Evolutionary conservation across 2,797 vertebrate genomes (phyloP).

Genomic region (Notoglanidium macrostoma): DNA sequence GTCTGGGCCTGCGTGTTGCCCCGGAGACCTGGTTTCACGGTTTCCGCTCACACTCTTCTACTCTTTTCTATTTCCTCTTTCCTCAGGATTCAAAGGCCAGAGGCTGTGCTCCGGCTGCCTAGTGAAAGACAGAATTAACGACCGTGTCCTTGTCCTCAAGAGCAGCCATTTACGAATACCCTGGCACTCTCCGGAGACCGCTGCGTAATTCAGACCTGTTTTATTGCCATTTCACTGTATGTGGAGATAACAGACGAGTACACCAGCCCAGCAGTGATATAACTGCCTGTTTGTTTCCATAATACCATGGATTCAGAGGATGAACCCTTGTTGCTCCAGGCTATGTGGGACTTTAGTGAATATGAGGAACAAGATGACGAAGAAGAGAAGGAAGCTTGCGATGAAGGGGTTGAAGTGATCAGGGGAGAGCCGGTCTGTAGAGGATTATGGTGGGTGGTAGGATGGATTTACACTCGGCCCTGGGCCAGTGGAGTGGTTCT

Average conservation of each 20-base stretch:
- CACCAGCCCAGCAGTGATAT: slow-evolving; percentile 35
- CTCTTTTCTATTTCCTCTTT: slow-evolving; percentile 31
- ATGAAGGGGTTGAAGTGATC: slow-evolving; percentile 65
- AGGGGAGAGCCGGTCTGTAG: slow-evolving; percentile 59
- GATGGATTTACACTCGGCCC: slow-evolving; percentile 88
- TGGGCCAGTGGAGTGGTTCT: slow-evolving; percentile 83
- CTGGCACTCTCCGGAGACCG: slow-evolving; percentile 55
- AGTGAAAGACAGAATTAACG: slow-evolving; percentile 61
- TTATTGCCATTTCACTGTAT: slow-evolving; percentile 49
- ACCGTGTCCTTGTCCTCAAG: slow-evolving; percentile 54
- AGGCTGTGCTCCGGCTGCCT: slow-evolving; percentile 50
- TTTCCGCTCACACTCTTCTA: slow-evolving; percentile 35
- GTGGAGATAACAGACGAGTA: slow-evolving; percentile 21
- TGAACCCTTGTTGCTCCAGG: slow-evolving; percentile 88
- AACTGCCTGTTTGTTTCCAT: slow-evolving; percentile 57
- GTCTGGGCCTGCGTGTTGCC: slow-evolving; percentile 56
- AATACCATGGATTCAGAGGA: slow-evolving; percentile 88
- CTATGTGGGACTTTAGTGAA: slow-evolving; percentile 79
- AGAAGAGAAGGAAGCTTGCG: slow-evolving; percentile 70
- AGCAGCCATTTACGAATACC: slow-evolving; percentile 51
- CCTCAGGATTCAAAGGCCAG: slow-evolving; percentile 48
- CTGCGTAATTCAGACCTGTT: slow-evolving; percentile 52
- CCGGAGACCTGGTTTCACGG: slow-evolving; percentile 53
- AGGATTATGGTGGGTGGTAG: slow-evolving; percentile 84
- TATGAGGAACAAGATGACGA: slow-evolving; percentile 71